Percentiles rank a stretch among this genome's conserved stretches.
These are phyloP conservation scores for Pyrrhosoma nymphula DNA, from an alignment of 2,888 invertebrate species.

Conservation along the genomic window DNA sequence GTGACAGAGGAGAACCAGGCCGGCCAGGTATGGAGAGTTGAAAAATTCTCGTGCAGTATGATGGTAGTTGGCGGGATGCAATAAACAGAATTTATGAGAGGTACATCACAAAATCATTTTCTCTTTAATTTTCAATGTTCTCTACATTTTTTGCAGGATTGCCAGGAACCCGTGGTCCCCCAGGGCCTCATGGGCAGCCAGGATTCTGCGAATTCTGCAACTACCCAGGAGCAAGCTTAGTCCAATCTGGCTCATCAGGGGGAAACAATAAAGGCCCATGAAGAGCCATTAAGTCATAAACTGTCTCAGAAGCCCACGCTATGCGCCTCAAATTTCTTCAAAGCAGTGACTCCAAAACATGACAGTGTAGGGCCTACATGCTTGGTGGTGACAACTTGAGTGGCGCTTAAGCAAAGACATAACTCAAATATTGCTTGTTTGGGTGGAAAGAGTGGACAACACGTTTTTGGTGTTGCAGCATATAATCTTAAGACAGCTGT, in stretches of 20 bases:
- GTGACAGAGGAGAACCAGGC: conserved; percentile 88
- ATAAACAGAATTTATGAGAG: not conserved
- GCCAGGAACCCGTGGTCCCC: conserved; percentile 80
- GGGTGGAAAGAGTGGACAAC: conserved; percentile 22
- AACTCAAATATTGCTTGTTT: conserved; percentile 7
- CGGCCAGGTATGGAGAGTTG: conserved; percentile 81
- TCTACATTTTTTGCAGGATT: conserved; percentile 72
- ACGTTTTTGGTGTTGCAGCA: conserved; percentile 41
- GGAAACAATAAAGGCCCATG: conserved; percentile 83
- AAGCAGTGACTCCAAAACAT: conserved; percentile 17
- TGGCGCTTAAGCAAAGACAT: not conserved
- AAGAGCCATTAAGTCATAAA: conserved; percentile 34
- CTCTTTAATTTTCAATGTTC: not conserved
- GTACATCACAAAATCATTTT: not conserved
- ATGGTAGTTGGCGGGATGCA: not conserved
- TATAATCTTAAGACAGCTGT: conserved; percentile 15
- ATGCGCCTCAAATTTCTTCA: not conserved
- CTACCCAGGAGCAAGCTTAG: conserved; percentile 81
- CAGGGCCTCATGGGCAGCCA: conserved; percentile 84
- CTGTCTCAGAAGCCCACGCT: not conserved
- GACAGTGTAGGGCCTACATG: conserved; percentile 30
- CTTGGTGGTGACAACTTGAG: conserved; percentile 13
- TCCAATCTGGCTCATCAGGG: conserved; percentile 76
- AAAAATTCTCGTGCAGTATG: not conserved
- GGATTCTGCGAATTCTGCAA: conserved; percentile 84